Percentiles rank a stretch among this genome's conserved stretches.
Conservation (phyloP, 1,140 invertebrate species). For the Mycetomoellerius zeteki region DNA sequence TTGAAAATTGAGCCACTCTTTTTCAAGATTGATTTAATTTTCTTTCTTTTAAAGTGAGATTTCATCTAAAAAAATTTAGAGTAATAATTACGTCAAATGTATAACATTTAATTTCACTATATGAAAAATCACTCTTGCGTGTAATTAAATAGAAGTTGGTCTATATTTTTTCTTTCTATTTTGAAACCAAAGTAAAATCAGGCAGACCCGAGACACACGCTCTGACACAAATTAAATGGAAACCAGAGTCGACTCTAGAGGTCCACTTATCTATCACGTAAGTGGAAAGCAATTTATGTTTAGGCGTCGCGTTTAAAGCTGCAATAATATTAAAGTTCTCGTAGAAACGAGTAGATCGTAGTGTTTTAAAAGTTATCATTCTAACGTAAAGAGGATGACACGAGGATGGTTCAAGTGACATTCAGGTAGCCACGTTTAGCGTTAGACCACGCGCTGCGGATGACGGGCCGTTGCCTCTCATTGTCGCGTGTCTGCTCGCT, state of each 20-base stretch:
- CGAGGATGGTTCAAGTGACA: not conserved
- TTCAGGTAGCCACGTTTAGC: constrained; percentile 36
- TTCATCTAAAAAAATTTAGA: no score
- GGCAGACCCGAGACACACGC: not conserved
- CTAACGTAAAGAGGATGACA: not conserved
- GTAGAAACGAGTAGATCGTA: not conserved
- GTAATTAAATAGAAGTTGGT: not conserved
- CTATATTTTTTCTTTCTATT: not conserved
- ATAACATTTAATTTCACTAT: not conserved
- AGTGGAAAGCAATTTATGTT: constrained; percentile 28
- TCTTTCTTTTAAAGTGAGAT: no score
- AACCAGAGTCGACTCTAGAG: not conserved
- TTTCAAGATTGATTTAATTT: no score
- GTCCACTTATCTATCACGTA: not conserved
- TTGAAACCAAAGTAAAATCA: not conserved
- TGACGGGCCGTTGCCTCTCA: not conserved
- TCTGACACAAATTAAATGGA: constrained; percentile 29
- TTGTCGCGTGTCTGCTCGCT: constrained; percentile 27
- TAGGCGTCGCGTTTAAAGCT: constrained; percentile 25
- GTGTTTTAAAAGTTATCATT: not conserved
- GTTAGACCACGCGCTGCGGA: constrained; percentile 19
- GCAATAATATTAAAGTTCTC: constrained; percentile 1
- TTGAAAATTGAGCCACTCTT: no score
- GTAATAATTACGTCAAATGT: not conserved
- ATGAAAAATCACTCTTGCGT: not conserved